A percentile compares a stretch with the other conserved stretches of the same genome.
Conservation (phyloP, 64 coral and sea anemone genomes). For the Acropora tenuis region DNA sequence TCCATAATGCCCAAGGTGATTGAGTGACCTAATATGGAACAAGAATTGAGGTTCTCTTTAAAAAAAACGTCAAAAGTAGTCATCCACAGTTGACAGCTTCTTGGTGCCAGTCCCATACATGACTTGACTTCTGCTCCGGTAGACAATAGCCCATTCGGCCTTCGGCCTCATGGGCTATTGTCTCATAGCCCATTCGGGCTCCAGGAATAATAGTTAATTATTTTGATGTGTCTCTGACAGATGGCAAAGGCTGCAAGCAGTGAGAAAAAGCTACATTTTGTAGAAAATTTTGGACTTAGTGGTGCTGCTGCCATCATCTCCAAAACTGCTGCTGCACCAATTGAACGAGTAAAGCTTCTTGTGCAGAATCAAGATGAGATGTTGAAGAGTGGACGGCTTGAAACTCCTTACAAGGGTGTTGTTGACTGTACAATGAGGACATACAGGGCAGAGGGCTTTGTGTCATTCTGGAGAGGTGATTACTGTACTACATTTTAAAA, state of each 20-base stretch:
- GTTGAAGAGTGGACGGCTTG: constrained; percentile 89
- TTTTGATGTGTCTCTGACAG: neutral
- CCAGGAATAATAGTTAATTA: neutral
- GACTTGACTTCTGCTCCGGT: too few relatives aligned
- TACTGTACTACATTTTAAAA: neutral
- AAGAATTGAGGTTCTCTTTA: too few relatives aligned
- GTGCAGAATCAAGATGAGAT: constrained; percentile 99
- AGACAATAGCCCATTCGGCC: too few relatives aligned
- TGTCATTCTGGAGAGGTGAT: constrained; percentile 96
- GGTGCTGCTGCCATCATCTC: constrained; percentile 98
- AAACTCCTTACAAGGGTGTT: constrained; percentile 89
- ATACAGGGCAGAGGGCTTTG: constrained; percentile 78
- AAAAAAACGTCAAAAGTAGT: too few relatives aligned
- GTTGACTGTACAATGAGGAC: constrained; percentile 90
- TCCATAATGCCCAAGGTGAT: too few relatives aligned
- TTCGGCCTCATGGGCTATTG: too few relatives aligned
- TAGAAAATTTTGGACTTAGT: constrained; percentile 98
- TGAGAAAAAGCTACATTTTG: constrained; percentile 86
- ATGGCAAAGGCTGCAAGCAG: constrained; percentile 41
- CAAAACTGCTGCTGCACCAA: constrained; percentile 94
- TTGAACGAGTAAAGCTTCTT: constrained; percentile 97
- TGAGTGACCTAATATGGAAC: too few relatives aligned
- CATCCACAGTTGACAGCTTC: too few relatives aligned
- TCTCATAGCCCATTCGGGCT: too few relatives aligned
- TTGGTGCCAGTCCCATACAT: too few relatives aligned